Percentiles rank a stretch among this genome's conserved stretches.
phyloP scores from a whole-genome alignment of 1,140 invertebrate genomes.

The Pararge aegeria region DNA sequence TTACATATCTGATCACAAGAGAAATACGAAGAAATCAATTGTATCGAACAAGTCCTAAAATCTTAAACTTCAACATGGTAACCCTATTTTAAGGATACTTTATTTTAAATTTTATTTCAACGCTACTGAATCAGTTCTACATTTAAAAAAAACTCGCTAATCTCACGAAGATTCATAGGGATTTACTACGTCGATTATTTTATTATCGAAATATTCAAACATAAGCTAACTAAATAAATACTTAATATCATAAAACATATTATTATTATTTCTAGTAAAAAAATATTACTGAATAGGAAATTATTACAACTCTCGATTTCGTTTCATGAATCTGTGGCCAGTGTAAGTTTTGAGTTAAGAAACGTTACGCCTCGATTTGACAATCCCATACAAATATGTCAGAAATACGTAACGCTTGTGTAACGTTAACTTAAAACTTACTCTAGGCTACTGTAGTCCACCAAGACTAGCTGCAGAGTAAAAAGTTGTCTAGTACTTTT shows the following conservation, averaged over 20 bases:
- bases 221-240: constrained; percentile 73
- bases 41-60: constrained; percentile 1
- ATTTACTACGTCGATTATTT: neutral
- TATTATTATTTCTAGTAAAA: constrained; percentile 53
- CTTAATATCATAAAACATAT: constrained; percentile 71
- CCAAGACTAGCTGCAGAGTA: no score
- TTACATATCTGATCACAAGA: no score
- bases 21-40: no score
- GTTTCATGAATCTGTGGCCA: neutral
- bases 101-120: neutral
- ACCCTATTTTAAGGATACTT: neutral
- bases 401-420: no score
- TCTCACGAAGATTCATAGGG: constrained; percentile 25
- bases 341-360: neutral
- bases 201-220: constrained; percentile 32
- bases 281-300: constrained; percentile 56
- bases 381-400: no score
- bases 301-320: constrained; percentile 43
- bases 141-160: constrained; percentile 25
- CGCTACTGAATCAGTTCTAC: constrained; percentile 15
- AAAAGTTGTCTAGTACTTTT: no score
- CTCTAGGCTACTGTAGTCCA: no score
- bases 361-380: no score
- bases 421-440: no score
- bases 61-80: constrained; percentile 4